These are phyloP conservation scores for Caenorhabditis doughertyi DNA, from an alignment of 2,888 invertebrate species.

Conservation along the genomic window DNA sequence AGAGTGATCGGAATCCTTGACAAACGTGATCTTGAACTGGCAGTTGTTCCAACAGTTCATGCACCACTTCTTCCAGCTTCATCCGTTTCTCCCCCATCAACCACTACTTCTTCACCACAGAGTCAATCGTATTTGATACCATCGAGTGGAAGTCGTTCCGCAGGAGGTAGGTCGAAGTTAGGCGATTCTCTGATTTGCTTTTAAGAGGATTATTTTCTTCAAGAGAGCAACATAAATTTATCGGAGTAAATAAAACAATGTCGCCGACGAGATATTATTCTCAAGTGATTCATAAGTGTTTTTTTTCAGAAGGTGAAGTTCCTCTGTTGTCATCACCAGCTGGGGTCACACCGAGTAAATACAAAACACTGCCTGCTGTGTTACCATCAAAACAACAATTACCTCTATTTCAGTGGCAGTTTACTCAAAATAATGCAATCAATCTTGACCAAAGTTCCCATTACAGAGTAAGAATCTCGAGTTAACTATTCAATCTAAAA, in stretches of 20 bases:
- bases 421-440: not conserved
- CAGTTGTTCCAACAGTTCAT: not conserved
- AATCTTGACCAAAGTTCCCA: not conserved
- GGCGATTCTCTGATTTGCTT: not conserved
- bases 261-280: not conserved
- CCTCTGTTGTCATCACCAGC: slow-evolving; percentile 33
- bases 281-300: not conserved
- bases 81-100: not conserved
- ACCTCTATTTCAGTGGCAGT: slow-evolving; percentile 9
- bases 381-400: slow-evolving; percentile 17
- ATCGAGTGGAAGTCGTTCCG: slow-evolving; percentile 21
- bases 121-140: slow-evolving; percentile 30
- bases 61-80: slow-evolving; percentile 14
- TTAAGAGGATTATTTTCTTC: slow-evolving; percentile 12
- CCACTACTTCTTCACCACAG: slow-evolving; percentile 2
- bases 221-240: not conserved
- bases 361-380: slow-evolving; percentile 24
- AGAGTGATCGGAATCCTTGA: slow-evolving; percentile 47
- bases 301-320: slow-evolving; percentile 4
- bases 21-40: slow-evolving; percentile 32
- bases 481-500: too few relatives aligned
- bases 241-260: not conserved
- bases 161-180: not conserved
- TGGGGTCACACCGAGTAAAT: slow-evolving; percentile 22
- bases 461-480: slow-evolving; percentile 21